These are phyloP conservation scores for Paramuricea clavata DNA, from an alignment of 92 coral and sea anemone genomes.

Conservation along the genomic window DNA sequence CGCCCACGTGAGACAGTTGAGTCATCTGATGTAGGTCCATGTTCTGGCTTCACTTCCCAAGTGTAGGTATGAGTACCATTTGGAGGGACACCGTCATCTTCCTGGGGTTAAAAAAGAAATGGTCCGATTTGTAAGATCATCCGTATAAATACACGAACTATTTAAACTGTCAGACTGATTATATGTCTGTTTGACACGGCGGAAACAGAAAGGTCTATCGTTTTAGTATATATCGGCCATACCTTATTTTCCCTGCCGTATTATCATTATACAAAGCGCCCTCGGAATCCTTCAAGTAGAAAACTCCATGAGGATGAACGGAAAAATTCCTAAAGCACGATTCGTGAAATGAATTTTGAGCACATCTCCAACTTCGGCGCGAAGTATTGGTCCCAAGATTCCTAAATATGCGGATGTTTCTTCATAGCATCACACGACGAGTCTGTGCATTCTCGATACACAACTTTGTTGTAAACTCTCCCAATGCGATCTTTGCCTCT, in stretches of 20 bases:
- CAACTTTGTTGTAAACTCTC: conserved; percentile 74
- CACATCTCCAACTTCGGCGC: conserved; percentile 87
- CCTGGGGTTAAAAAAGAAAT: neutral
- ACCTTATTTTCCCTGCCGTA: conserved; percentile 64
- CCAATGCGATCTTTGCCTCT: conserved; percentile 75
- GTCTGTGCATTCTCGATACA: conserved; percentile 85
- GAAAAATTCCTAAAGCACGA: conserved; percentile 71
- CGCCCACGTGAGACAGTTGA: conserved; percentile 82
- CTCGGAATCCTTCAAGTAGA: conserved; percentile 83
- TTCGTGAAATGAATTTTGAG: conserved; percentile 81
- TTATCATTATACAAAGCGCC: conserved; percentile 79
- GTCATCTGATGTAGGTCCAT: conserved; percentile 77
- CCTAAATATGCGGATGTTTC: conserved; percentile 82
- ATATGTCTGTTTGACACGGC: too few species aligned
- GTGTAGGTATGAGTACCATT: conserved; percentile 67
- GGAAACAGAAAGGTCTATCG: too few species aligned
- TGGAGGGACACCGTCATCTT: conserved; percentile 78
- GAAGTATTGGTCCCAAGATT: conserved; percentile 82
- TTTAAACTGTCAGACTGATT: too few species aligned
- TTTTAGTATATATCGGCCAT: too few species aligned
- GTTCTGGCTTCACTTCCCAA: conserved; percentile 71
- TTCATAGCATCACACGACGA: conserved; percentile 66
- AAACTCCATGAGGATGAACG: conserved; percentile 91
- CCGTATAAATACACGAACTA: too few species aligned
- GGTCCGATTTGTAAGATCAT: too few species aligned